These are phyloP conservation scores for Colletes gigas DNA, from an alignment of 1,140 invertebrate genomes.

Conservation along the genomic window DNA sequence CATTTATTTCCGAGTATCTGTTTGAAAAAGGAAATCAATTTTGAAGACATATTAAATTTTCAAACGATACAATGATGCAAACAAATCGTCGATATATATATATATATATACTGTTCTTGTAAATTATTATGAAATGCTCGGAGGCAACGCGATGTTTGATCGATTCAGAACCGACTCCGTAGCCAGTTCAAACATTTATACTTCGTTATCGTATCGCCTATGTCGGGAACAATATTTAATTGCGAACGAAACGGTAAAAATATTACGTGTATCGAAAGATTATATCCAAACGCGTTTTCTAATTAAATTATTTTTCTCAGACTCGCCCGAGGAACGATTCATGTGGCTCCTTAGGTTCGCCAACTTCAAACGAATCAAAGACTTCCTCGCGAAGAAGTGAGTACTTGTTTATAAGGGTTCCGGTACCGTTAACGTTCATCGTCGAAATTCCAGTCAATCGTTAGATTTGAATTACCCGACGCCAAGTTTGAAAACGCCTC, in stretches of 20 bases:
- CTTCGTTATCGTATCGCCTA: not conserved
- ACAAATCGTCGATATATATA: too few species aligned
- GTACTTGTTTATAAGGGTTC: not conserved
- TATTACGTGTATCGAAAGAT: too few species aligned
- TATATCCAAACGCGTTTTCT: not conserved
- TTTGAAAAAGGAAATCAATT: not conserved
- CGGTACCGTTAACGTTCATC: not conserved
- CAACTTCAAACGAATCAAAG: slow-evolving; percentile 38
- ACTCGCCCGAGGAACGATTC: slow-evolving; percentile 51
- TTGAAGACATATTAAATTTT: not conserved
- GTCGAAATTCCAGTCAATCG: slow-evolving; percentile 33
- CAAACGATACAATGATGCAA: too few species aligned
- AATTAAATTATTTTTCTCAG: not conserved
- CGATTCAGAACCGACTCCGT: slow-evolving; percentile 6
- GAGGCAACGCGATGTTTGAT: slow-evolving; percentile 17
- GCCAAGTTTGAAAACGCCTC: slow-evolving; percentile 70
- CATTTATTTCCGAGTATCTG: not conserved
- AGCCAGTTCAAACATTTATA: not conserved
- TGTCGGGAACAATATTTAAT: not conserved
- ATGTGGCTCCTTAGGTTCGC: slow-evolving; percentile 56
- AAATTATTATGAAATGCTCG: not conserved
- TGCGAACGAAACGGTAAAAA: not conserved
- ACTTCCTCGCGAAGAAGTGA: slow-evolving; percentile 45
- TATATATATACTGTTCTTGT: too few species aligned
- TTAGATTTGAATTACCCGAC: slow-evolving; percentile 59